Evolutionary conservation across 2,888 invertebrate genomes (phyloP).

Genomic region (Brachypalpus laphriformis): DNA sequence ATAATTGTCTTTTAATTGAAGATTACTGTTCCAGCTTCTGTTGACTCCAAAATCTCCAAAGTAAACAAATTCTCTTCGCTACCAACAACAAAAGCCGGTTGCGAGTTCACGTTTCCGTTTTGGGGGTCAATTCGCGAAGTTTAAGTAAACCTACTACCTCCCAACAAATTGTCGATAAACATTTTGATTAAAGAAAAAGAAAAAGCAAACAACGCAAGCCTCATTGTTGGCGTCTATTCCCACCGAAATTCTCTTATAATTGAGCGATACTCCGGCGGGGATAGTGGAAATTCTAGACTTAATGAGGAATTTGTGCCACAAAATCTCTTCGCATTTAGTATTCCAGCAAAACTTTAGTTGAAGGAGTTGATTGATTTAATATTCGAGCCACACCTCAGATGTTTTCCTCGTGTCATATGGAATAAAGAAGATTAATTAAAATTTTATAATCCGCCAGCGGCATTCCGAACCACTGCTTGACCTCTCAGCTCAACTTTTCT

Average conservation of each 20-base stretch:
- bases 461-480: conserved; percentile 19
- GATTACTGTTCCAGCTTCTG: conserved; percentile 8
- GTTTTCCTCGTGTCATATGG: conserved; percentile 3
- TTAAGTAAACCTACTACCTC: not conserved
- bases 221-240: not conserved
- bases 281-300: not conserved
- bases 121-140: conserved; percentile 25
- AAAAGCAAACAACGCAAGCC: not conserved
- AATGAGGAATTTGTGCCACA: conserved; percentile 4
- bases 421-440: conserved; percentile 49
- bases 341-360: not conserved
- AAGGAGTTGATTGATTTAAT: conserved; percentile 53
- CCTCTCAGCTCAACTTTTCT: not conserved
- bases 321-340: not conserved
- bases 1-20: conserved; percentile 60
- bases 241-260: conserved; percentile 16
- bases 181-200: conserved; percentile 45
- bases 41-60: not conserved
- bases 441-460: not conserved
- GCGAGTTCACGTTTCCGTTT: conserved; percentile 28
- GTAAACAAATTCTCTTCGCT: conserved; percentile 30
- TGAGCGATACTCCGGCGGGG: conserved; percentile 29
- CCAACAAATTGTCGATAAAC: conserved; percentile 39
- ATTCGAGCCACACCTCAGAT: conserved; percentile 32
- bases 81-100: not conserved